Evolutionary conservation across 2,888 invertebrate genomes (phyloP), one percentile per base, ranked within the genome.

Genomic region (Syritta pipiens): DNA sequence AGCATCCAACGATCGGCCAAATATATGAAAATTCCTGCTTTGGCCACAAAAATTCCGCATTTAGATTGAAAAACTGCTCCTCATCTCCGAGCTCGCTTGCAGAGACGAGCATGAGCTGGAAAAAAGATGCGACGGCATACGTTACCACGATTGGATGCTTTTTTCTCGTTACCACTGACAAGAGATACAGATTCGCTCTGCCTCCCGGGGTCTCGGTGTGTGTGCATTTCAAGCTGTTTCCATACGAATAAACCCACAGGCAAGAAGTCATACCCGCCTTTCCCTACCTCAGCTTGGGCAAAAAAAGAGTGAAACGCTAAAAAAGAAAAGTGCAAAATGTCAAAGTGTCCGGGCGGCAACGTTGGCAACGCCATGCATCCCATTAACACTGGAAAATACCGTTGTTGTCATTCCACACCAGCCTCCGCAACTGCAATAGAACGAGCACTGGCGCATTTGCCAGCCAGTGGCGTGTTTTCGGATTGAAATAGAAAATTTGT

Each of bases 141-240:
- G 67, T 74, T 79, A 49, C 59, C 72, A 74, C 79, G 74, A 79
- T 79, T 79, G 72, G 77, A 60, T 79, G 77, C 77, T 79, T 74
- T 74, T 74, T 74, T 79, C 79, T 79, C 62, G 74, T 77, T 79
- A 67, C 65, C 53, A 57, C 60, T 62, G 79, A 74, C 79, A 74
- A 55, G 49, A 46, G 35, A 55, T 42, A 53, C 46, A 59, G 35
- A 37, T 24, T 17, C 20, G 19, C 20, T 57, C 26, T 20, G 10
- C 26, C 20, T 67, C 19, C 32, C 28, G 67, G 37, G 67, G n/a
- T n/a, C n/a, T n/a, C n/a, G 26, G 55, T 63, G 28, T 32, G 26
- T 49, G 30, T 51, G 53, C 37, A 71, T 65, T 32, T 30, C 79
- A 67, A 79, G 55, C 67, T 79, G 74, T 60, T 74, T 53, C 55